Conservation (phyloP, 2,113 vertebrate species). For the Phalacrocorax aristotelis region DNA sequence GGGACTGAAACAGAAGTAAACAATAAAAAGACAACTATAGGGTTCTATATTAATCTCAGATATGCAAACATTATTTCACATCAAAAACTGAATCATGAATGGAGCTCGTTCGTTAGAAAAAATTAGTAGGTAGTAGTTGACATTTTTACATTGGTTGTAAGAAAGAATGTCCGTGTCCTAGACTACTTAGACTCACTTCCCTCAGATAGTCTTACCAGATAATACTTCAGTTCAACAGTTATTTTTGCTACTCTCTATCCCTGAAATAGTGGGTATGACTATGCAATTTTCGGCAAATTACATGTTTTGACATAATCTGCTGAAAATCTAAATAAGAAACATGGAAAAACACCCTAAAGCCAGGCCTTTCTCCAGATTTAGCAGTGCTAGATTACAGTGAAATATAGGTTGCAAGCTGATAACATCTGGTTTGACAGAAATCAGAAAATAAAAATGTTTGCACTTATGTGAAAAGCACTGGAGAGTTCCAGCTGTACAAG, state of each 20-base stretch:
- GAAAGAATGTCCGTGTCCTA: background rate
- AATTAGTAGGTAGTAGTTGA: background rate
- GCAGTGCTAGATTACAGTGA: background rate
- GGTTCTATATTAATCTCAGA: background rate
- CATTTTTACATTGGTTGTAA: background rate
- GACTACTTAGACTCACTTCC: background rate
- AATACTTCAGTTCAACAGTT: background rate
- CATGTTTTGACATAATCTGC: background rate
- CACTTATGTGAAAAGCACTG: background rate
- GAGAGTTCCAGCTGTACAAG: background rate
- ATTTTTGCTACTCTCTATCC: background rate
- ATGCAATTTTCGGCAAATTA: conserved; percentile 39
- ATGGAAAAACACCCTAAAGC: background rate
- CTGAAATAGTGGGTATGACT: background rate
- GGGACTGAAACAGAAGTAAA: background rate
- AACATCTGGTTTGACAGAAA: conserved; percentile 11
- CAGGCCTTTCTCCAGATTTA: conserved; percentile 18
- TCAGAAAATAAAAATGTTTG: background rate
- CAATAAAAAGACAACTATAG: background rate
- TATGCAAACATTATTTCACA: background rate
- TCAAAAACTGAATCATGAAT: background rate
- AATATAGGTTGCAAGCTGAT: background rate
- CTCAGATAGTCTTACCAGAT: background rate
- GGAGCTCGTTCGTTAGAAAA: background rate
- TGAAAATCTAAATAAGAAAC: conserved; percentile 24